Conservation (phyloP, 2,888 invertebrate species). For the Cosmia trapezina region DNA sequence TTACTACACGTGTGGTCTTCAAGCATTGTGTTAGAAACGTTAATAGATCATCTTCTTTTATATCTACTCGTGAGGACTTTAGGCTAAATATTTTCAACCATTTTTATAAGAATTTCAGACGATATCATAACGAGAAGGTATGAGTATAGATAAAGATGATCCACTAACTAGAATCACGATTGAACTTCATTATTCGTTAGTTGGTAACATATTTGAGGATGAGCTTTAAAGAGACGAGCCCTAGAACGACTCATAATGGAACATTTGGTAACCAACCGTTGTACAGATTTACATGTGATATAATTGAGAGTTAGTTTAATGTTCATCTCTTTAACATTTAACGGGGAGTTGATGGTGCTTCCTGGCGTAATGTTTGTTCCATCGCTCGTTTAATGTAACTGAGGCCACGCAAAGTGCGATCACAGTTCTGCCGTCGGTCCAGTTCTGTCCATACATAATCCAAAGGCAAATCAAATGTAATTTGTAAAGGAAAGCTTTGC, state of each 20-base stretch:
- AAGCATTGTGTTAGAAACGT: constrained; percentile 73
- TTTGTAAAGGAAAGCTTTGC: constrained; percentile 38
- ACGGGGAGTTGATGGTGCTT: constrained; percentile 56
- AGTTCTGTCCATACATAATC: constrained; percentile 66
- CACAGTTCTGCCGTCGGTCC: constrained; percentile 61
- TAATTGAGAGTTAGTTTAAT: constrained; percentile 48
- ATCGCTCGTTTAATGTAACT: constrained; percentile 69
- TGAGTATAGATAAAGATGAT: constrained; percentile 68
- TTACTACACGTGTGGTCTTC: constrained; percentile 73
- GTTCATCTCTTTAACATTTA: constrained; percentile 63
- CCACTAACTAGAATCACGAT: constrained; percentile 71
- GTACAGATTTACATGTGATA: constrained; percentile 40
- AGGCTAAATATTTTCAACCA: constrained; percentile 47
- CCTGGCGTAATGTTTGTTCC: constrained; percentile 56
- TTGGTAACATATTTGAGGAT: constrained; percentile 65
- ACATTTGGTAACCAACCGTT: constrained; percentile 36
- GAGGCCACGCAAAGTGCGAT: constrained; percentile 66
- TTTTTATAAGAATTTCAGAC: constrained; percentile 51
- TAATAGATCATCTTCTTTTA: constrained; percentile 75
- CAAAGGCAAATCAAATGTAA: constrained; percentile 40
- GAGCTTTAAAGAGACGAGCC: constrained; percentile 68
- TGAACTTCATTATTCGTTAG: constrained; percentile 66
- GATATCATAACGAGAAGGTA: constrained; percentile 16
- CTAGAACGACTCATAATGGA: constrained; percentile 51
- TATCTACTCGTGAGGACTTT: constrained; percentile 40